These are phyloP conservation scores for Tamandua tetradactyla DNA, from an alignment of 2,797 vertebrate species.

Conservation along the genomic window DNA sequence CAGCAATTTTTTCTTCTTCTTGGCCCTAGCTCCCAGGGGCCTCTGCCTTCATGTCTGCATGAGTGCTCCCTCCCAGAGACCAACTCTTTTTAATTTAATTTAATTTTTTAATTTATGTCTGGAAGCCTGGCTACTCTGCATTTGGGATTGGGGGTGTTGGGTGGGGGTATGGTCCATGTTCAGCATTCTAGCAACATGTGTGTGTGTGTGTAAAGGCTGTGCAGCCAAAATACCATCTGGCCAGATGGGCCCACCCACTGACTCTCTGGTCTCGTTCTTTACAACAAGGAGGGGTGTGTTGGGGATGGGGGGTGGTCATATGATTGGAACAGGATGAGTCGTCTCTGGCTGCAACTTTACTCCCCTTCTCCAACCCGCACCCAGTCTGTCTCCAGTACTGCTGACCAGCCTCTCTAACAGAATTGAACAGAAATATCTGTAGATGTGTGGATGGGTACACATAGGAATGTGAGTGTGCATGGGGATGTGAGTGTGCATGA, in stretches of 20 bases:
- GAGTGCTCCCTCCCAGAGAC: slow-evolving; percentile 69
- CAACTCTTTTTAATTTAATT: slow-evolving; percentile 70
- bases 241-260: slow-evolving; percentile 74
- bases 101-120: slow-evolving; percentile 80
- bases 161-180: slow-evolving; percentile 57
- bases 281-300: slow-evolving; percentile 33
- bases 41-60: slow-evolving; percentile 75
- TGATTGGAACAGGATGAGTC: not conserved
- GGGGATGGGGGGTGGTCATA: not conserved
- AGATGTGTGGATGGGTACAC: slow-evolving; percentile 18
- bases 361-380: not conserved
- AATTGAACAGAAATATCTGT: slow-evolving; percentile 45
- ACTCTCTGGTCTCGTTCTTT: slow-evolving; percentile 77
- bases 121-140: slow-evolving; percentile 73
- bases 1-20: slow-evolving; percentile 45
- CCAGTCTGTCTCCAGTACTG: not conserved
- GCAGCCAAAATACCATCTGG: slow-evolving; percentile 80
- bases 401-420: slow-evolving; percentile 8
- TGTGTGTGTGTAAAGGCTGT: slow-evolving; percentile 66
- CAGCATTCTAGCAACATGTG: slow-evolving; percentile 36
- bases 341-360: slow-evolving; percentile 1
- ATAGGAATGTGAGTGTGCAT: slow-evolving; percentile 35
- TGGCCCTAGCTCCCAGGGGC: slow-evolving; percentile 37
- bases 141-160: slow-evolving; percentile 70
- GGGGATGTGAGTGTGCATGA: slow-evolving; percentile 20